Evolutionary conservation across 2,797 vertebrate genomes (phyloP).

Genomic region (Anabacerthia variegaticeps): DNA sequence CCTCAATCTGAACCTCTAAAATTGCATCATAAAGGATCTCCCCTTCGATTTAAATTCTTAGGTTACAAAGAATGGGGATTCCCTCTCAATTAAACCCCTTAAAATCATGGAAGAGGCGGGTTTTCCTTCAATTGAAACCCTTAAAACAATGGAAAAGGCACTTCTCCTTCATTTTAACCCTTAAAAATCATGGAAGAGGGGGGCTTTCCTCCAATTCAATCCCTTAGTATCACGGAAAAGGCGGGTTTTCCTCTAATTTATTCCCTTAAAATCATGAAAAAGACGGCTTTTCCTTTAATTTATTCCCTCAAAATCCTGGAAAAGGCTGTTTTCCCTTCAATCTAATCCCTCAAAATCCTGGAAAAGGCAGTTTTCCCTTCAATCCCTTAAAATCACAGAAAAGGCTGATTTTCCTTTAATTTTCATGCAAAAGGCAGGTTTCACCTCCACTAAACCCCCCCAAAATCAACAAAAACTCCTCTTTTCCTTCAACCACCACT

Average conservation of each 20-base stretch:
- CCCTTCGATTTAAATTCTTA: background rate
- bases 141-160: background rate
- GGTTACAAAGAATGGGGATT: fast-evolving
- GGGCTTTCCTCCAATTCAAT: too few relatives aligned
- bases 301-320: too few relatives aligned
- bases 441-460: too few relatives aligned
- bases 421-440: background rate
- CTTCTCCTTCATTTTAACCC: background rate
- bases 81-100: background rate
- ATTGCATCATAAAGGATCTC: background rate
- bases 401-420: background rate
- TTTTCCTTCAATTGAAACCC: background rate
- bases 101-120: background rate
- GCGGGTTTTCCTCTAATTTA: fast-evolving
- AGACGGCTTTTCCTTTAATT: too few relatives aligned
- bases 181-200: fast-evolving
- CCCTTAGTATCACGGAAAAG: fast-evolving
- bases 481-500: too few relatives aligned
- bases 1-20: too few relatives aligned
- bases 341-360: too few relatives aligned
- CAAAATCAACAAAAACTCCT: too few relatives aligned
- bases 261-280: fast-evolving
- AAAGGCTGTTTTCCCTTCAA: too few relatives aligned
- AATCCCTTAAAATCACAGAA: too few relatives aligned
- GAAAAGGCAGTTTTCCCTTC: too few relatives aligned